Percentiles rank a stretch among this genome's conserved stretches.
Evolutionary conservation across 2,797 vertebrate genomes (phyloP).

Genomic region (Chloroceryle amazona): DNA sequence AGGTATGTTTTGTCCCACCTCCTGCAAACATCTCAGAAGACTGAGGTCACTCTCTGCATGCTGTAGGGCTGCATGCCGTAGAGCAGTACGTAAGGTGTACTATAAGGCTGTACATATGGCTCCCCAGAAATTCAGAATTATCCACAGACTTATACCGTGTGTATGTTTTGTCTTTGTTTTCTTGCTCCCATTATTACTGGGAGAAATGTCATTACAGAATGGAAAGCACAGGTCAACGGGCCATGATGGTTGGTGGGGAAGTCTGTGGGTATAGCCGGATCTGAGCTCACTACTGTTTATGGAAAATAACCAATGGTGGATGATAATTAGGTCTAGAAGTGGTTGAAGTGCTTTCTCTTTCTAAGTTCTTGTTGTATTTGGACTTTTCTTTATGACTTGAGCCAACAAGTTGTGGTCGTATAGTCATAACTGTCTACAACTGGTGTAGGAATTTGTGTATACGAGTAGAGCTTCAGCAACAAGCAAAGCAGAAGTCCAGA

Average conservation of each 20-base stretch:
- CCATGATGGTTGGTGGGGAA: background rate
- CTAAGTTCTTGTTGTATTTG: background rate
- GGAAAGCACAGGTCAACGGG: background rate
- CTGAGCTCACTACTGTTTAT: background rate
- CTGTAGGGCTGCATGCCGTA: background rate
- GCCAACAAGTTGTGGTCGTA: background rate
- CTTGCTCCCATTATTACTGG: background rate
- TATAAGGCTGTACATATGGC: background rate
- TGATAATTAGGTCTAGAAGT: background rate
- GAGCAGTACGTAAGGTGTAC: background rate
- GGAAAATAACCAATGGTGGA: background rate
- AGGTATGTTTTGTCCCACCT: rapidly evolving
- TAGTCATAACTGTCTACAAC: rapidly evolving
- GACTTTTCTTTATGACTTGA: background rate
- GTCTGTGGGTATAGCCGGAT: background rate
- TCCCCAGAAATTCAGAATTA: background rate
- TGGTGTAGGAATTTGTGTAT: background rate
- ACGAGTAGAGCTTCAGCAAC: background rate
- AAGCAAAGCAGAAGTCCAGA: background rate
- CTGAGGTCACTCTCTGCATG: rapidly evolving
- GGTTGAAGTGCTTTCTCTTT: background rate
- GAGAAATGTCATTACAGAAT: background rate
- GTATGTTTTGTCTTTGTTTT: background rate
- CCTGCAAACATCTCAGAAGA: rapidly evolving
- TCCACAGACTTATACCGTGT: background rate